Percentiles rank a stretch among this genome's conserved stretches.
Conservation (phyloP, 1,140 invertebrate genomes). For the Pemphigus obesinymphae region DNA sequence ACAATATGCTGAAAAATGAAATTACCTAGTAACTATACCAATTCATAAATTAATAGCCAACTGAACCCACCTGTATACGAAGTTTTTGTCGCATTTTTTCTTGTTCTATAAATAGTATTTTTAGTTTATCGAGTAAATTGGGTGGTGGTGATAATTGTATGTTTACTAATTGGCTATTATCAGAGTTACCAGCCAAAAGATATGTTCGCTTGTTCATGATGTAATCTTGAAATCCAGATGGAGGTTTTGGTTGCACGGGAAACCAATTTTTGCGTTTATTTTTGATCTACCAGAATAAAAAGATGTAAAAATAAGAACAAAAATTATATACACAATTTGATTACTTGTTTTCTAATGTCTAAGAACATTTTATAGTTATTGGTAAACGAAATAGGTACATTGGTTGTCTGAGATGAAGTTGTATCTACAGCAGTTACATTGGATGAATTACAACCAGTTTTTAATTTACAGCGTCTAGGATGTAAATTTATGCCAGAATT, state of each 20-base stretch:
- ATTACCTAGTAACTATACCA: too few species aligned
- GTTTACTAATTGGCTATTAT: constrained; percentile 63
- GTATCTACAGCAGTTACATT: constrained; percentile 43
- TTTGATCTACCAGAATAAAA: constrained; percentile 62
- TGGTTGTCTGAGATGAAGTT: constrained; percentile 43
- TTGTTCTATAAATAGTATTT: constrained; percentile 78
- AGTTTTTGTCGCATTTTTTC: constrained; percentile 79
- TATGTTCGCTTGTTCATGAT: constrained; percentile 91
- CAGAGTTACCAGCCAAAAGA: constrained; percentile 75
- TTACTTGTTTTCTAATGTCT: constrained; percentile 85
- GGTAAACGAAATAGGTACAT: constrained; percentile 62
- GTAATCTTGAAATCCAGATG: constrained; percentile 93
- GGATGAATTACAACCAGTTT: constrained; percentile 62
- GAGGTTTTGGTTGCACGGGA: constrained; percentile 87
- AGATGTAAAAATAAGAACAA: not conserved
- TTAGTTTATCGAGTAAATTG: constrained; percentile 67
- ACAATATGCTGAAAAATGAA: constrained; percentile 71
- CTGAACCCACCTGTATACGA: constrained; percentile 54
- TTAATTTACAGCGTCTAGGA: constrained; percentile 85
- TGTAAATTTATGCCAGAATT: constrained; percentile 64
- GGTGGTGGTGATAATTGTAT: constrained; percentile 72
- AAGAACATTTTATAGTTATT: constrained; percentile 91
- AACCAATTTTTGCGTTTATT: constrained; percentile 73
- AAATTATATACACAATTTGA: constrained; percentile 25
- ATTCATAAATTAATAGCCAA: not conserved